These are phyloP conservation scores for Melipona bicolor DNA, from an alignment of 2,888 invertebrate genomes.

Conservation along the genomic window DNA sequence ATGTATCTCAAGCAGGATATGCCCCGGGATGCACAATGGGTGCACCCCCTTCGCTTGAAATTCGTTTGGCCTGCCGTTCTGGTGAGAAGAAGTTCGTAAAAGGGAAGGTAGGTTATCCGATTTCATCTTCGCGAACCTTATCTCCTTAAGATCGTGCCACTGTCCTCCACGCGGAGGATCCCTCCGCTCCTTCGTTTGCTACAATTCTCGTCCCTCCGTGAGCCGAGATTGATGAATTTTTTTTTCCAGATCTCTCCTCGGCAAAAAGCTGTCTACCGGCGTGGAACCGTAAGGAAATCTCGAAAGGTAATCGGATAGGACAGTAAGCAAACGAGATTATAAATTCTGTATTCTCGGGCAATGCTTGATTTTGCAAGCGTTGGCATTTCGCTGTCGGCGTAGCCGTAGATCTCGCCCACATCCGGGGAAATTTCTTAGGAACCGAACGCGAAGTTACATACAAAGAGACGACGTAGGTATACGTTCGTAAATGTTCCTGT, in stretches of 20 bases:
- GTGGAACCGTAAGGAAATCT: too few relatives aligned
- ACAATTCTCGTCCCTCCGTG: conserved; percentile 54
- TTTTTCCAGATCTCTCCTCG: conserved; percentile 19
- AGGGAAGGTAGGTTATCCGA: conserved; percentile 72
- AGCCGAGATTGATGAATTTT: conserved; percentile 34
- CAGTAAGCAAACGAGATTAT: too few relatives aligned
- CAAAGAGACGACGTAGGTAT: conserved; percentile 52
- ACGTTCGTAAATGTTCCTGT: neutral
- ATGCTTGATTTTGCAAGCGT: conserved; percentile 34
- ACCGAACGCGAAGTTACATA: neutral
- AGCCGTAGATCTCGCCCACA: conserved; percentile 39
- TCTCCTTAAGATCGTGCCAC: conserved; percentile 73
- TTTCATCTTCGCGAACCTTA: conserved; percentile 76
- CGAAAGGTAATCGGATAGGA: too few relatives aligned
- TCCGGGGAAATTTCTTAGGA: conserved; percentile 65
- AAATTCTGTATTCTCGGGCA: too few relatives aligned
- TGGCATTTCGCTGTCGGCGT: neutral
- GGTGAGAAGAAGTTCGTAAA: conserved; percentile 63
- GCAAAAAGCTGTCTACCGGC: too few relatives aligned
- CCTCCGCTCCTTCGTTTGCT: conserved; percentile 23
- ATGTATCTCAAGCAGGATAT: conserved; percentile 64
- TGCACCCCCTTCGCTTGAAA: conserved; percentile 57
- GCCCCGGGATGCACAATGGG: conserved; percentile 56
- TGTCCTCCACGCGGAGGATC: conserved; percentile 55
- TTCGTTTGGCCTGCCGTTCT: conserved; percentile 54